These are phyloP conservation scores for Sus cebifrons DNA, from an alignment of 2,797 vertebrate species.

Conservation along the genomic window DNA sequence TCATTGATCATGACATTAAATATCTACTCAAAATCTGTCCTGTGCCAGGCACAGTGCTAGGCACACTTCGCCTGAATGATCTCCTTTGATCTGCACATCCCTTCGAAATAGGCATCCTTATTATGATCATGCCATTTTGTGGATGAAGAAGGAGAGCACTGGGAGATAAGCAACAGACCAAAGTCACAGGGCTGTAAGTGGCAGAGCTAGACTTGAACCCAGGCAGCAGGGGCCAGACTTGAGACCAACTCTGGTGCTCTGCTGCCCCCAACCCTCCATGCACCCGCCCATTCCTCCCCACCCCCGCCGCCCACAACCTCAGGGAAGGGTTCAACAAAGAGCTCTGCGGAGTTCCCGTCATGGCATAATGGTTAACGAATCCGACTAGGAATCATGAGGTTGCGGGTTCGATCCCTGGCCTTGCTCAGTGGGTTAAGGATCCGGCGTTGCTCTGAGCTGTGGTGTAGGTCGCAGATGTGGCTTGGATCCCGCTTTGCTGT, in stretches of 20 bases:
- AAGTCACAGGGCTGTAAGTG: background rate
- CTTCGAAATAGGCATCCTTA: background rate
- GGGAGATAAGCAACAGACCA: background rate
- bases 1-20: background rate
- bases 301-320: background rate
- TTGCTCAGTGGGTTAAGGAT: too few species aligned
- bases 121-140: background rate
- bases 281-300: background rate
- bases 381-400: too few species aligned
- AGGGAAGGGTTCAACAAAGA: background rate
- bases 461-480: too few species aligned
- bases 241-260: background rate
- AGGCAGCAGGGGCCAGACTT: fast-evolving
- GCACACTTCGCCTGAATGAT: background rate
- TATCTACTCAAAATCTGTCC: too few species aligned
- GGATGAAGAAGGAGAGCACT: background rate
- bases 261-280: too few species aligned
- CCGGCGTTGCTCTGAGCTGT: too few species aligned
- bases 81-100: background rate
- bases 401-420: too few species aligned
- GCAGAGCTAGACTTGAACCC: background rate
- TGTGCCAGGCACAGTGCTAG: background rate
- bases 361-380: too few species aligned
- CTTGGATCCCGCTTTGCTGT: too few species aligned
- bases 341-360: too few species aligned